Evolutionary conservation across 2,888 invertebrate species (phyloP), one percentile per base, ranked within the genome.

Genomic region (Campoplex nolae): DNA sequence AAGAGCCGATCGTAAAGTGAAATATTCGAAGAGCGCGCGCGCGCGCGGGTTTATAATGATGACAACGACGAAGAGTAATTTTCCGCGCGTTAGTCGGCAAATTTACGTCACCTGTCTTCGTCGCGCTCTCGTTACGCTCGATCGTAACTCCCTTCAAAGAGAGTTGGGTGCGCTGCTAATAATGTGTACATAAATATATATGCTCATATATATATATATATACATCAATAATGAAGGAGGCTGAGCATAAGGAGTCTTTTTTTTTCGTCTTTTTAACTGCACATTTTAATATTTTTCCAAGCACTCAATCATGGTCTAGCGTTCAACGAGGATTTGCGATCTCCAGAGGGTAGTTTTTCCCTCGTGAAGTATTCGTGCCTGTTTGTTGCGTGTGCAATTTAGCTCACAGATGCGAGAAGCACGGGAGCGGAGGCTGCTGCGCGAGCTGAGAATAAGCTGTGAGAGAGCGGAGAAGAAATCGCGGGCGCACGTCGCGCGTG

Each of bases 401-500:
- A 45, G 73, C 65, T 42, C 54, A 65, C 42, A 51, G 81, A 38
- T 73, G 71, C 35, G n/a, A 68, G 54, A 65, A 67, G 76, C 68
- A 45, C 48, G 51, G 79, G 54, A 70, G 70, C 45, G 54, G 83
- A 82, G 83, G 68, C 65, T 70, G 45, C 23, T 23, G 23, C 23
- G 23, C 51, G 68, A 73, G 65, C 58, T 56, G 77, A 62, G 81
- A 84, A 84, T 84, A 85, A 89, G 86, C 87, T 88, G 89, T 86
- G 83, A 85, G 89, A 84, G 79, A 80, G 76, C 81, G 83, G 45
- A 82, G 85, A 79, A 89, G 88, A 81, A 73, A 86, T 86, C 86
- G 90, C 92, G 91, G 92, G 92, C 92, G 92, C 74, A 67, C 65
- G 81, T 67, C 81, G 54, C 81, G 92, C 92, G 92, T 92, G 91